Conservation (phyloP, 2,113 vertebrate species). For the Hippocampus comes region DNA sequence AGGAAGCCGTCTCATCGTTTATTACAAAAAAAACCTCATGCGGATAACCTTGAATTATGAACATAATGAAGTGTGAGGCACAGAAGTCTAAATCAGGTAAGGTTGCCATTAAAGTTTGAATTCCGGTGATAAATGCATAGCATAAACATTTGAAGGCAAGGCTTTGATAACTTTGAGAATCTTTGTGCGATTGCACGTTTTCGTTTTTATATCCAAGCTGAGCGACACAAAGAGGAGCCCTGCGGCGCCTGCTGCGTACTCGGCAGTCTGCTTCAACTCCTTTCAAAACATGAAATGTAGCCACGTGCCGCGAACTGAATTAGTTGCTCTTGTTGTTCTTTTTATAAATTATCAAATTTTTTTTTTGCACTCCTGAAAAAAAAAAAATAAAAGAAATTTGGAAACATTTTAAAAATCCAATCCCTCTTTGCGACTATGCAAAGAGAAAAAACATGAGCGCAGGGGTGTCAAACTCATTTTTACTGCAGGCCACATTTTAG, state of each 20-base stretch:
- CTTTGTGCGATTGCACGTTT: neutral
- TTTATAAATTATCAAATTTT: neutral
- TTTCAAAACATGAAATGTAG: neutral
- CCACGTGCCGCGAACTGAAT: neutral
- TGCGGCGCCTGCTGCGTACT: neutral
- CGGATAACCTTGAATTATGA: neutral
- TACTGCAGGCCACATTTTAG: too few relatives aligned
- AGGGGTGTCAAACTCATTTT: too few relatives aligned
- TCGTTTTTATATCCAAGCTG: neutral
- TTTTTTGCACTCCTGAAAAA: too few relatives aligned
- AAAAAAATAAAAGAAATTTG: too few relatives aligned
- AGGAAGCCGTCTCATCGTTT: neutral
- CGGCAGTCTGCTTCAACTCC: neutral
- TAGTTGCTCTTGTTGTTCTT: neutral
- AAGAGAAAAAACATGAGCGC: too few relatives aligned
- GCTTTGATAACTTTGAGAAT: neutral
- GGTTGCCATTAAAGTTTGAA: neutral
- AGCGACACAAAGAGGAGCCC: neutral
- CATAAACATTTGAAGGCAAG: neutral
- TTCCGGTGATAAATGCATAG: neutral
- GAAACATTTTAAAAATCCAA: too few relatives aligned
- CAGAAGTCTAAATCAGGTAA: neutral
- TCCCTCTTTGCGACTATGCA: too few relatives aligned
- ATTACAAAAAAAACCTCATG: neutral
- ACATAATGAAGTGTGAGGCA: neutral